Conservation (phyloP, 2,113 vertebrate species). For the Pomatostomus ruficeps region DNA sequence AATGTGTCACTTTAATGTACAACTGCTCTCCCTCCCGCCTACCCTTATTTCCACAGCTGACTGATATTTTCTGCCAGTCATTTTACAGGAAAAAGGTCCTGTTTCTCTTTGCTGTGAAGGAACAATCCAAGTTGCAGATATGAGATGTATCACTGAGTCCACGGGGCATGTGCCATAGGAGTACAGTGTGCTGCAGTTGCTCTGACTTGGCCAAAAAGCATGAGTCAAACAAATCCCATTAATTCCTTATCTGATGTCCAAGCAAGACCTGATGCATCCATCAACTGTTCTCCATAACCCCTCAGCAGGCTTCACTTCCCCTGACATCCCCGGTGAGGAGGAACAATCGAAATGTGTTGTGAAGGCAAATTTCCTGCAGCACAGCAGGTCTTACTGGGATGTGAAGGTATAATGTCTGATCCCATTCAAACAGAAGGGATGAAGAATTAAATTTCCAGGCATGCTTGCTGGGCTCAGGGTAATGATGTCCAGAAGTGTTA, state of each 20-base stretch:
- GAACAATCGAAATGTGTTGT: neutral
- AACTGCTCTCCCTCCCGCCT: neutral
- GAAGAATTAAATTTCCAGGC: neutral
- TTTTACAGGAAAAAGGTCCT: neutral
- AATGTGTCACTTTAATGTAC: neutral
- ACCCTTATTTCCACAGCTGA: neutral
- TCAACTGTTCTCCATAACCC: neutral
- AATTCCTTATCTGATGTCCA: neutral
- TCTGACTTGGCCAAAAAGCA: neutral
- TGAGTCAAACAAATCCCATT: neutral
- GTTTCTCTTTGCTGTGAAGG: neutral
- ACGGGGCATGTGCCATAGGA: neutral
- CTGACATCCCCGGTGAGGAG: neutral
- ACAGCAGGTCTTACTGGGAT: neutral
- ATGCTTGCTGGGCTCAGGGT: neutral
- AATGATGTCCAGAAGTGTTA: neutral
- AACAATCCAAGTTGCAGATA: neutral
- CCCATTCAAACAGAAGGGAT: neutral
- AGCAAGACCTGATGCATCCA: neutral
- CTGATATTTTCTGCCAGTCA: neutral
- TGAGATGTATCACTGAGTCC: neutral
- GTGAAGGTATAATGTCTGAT: neutral
- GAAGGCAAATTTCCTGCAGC: neutral
- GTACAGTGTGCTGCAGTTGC: neutral
- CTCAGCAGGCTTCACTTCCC: neutral